A percentile compares a stretch with the other conserved stretches of the same genome.
These are phyloP conservation scores for Epsilonema sp. DNA, from an alignment of 2,888 invertebrate genomes.

Conservation along the genomic window DNA sequence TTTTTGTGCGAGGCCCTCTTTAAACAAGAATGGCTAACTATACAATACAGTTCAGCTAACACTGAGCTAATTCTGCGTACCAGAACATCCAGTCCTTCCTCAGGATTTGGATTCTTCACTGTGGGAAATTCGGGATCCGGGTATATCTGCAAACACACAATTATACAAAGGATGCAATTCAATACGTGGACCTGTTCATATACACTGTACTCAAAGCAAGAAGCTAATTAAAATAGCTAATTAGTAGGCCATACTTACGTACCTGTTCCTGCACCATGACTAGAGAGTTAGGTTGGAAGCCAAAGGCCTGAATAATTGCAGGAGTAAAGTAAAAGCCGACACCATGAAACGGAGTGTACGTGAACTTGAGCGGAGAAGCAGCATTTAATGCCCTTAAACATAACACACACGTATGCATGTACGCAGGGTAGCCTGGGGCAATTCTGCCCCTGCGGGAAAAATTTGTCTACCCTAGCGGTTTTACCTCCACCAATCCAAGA, in stretches of 20 bases:
- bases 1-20: too few species aligned
- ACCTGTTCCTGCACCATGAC: slow-evolving; percentile 39
- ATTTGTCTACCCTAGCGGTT: too few species aligned
- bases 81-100: slow-evolving; percentile 70
- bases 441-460: too few species aligned
- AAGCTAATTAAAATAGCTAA: not conserved
- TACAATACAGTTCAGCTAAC: too few species aligned
- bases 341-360: slow-evolving; percentile 94
- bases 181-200: too few species aligned
- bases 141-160: slow-evolving; percentile 45
- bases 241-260: slow-evolving; percentile 8
- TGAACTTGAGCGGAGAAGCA: slow-evolving; percentile 51
- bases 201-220: not conserved
- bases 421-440: too few species aligned
- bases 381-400: too few species aligned
- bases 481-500: too few species aligned
- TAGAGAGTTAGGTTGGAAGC: slow-evolving; percentile 37
- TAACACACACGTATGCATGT: too few species aligned
- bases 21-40: too few species aligned
- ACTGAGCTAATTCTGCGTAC: too few species aligned
- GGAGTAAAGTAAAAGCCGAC: slow-evolving; percentile 63
- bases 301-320: slow-evolving; percentile 50
- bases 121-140: slow-evolving; percentile 94
- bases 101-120: slow-evolving; percentile 85
- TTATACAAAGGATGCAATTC: too few species aligned